phyloP scores from a whole-genome alignment of 2,113 vertebrate genomes.

The Serinus canaria region DNA sequence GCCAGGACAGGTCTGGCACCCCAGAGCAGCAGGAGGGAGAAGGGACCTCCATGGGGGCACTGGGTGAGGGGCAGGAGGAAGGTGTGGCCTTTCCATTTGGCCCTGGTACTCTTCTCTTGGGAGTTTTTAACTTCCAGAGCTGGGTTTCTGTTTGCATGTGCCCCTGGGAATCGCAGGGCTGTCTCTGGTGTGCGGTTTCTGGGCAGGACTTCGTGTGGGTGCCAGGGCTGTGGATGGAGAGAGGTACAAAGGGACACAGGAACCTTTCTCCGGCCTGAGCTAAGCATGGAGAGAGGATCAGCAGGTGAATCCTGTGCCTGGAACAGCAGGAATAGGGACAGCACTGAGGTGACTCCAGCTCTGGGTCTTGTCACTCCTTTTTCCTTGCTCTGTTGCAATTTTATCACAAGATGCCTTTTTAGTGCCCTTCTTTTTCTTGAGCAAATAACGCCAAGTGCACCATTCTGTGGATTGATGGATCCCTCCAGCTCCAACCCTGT shows the following conservation, averaged over 20 bases:
- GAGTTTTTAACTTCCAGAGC: neutral
- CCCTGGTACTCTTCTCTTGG: fast-evolving
- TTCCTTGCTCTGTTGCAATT: neutral
- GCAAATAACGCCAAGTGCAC: fast-evolving
- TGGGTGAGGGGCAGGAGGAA: neutral
- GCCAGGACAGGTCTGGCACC: neutral
- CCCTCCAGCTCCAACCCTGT: neutral
- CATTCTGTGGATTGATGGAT: neutral
- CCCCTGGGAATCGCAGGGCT: too few relatives aligned
- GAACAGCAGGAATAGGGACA: fast-evolving
- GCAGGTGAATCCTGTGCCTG: neutral
- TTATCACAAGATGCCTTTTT: neutral
- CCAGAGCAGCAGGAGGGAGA: fast-evolving
- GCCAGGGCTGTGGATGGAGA: neutral
- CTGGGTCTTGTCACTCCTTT: neutral
- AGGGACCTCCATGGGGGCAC: neutral
- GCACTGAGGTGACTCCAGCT: neutral
- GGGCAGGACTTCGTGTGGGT: fast-evolving
- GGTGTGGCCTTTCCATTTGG: neutral
- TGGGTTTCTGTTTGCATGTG: neutral
- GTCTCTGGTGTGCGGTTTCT: fast-evolving
- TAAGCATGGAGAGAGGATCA: fast-evolving
- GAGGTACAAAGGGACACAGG: fast-evolving
- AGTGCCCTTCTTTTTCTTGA: neutral
- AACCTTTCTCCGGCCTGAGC: neutral